These are phyloP conservation scores for Crenuchus spilurus DNA, from an alignment of 2,797 vertebrate species.

Conservation along the genomic window DNA sequence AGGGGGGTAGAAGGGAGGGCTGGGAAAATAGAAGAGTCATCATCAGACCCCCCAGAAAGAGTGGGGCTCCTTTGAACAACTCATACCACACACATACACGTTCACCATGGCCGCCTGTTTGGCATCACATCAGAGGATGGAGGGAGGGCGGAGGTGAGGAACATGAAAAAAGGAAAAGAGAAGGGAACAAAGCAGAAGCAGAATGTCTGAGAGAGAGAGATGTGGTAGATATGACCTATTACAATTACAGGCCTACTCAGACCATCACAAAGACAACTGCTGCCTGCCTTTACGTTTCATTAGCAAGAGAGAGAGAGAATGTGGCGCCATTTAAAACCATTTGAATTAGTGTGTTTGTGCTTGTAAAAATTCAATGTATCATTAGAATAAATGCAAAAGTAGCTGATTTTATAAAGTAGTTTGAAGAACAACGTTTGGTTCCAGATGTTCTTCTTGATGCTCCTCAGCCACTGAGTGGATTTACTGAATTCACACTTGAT, in stretches of 20 bases:
- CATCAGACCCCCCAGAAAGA: constrained; percentile 17
- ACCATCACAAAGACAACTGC: not conserved
- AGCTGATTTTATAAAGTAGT: too few species aligned
- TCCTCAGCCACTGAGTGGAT: too few species aligned
- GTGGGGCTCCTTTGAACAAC: constrained; percentile 31
- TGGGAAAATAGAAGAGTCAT: not conserved
- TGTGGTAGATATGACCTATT: constrained; percentile 25
- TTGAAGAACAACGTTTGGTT: too few species aligned
- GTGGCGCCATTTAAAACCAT: too few species aligned
- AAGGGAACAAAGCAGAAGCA: constrained; percentile 27
- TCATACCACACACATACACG: constrained; percentile 34
- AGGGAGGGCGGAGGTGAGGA: constrained; percentile 40
- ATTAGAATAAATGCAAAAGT: too few species aligned
- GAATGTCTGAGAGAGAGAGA: constrained; percentile 20
- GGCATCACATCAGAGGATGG: constrained; percentile 40
- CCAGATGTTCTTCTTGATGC: too few species aligned
- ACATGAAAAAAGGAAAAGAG: constrained; percentile 8
- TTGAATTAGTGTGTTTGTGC: too few species aligned
- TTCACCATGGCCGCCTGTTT: constrained; percentile 31
- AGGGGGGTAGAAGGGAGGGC: not conserved
- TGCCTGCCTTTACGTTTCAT: not conserved
- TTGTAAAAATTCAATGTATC: too few species aligned
- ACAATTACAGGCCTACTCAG: constrained; percentile 6
- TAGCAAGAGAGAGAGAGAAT: not conserved
- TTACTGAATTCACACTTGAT: too few species aligned